These are phyloP conservation scores for Dolichomitus sp. DNA, from an alignment of 2,888 invertebrate genomes.

Conservation along the genomic window DNA sequence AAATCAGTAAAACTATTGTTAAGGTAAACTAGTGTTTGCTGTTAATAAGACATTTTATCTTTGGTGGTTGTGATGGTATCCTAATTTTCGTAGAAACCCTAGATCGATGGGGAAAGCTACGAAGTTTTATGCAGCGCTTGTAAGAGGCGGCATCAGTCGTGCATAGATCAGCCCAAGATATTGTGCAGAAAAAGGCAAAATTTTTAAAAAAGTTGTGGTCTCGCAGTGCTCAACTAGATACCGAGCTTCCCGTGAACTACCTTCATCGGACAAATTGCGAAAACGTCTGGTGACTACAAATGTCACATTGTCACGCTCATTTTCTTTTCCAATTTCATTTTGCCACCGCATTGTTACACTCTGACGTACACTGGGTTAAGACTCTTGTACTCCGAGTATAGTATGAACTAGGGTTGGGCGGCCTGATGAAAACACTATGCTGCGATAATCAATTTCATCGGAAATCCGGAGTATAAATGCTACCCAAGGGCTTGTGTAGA, in stretches of 20 bases:
- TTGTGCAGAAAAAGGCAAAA: conserved; percentile 9
- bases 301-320: conserved; percentile 61
- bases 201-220: not conserved
- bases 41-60: too few relatives aligned
- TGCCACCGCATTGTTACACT: conserved; percentile 21
- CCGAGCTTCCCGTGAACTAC: conserved; percentile 37
- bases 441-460: too few relatives aligned
- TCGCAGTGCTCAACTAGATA: conserved; percentile 21
- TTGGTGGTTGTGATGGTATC: too few relatives aligned
- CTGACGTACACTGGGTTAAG: conserved; percentile 28
- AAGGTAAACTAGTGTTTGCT: too few relatives aligned
- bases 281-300: conserved; percentile 40
- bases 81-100: too few relatives aligned
- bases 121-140: too few relatives aligned
- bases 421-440: too few relatives aligned
- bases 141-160: not conserved
- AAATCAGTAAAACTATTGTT: too few relatives aligned
- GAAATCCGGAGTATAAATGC: not conserved
- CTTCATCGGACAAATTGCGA: conserved; percentile 23
- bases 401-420: too few relatives aligned
- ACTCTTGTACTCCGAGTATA: not conserved
- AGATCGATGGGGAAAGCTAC: too few relatives aligned
- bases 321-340: conserved; percentile 47
- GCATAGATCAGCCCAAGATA: not conserved
- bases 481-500: conserved; percentile 9